Conservation (phyloP, 2,888 invertebrate genomes). For the Cryptops parisi region DNA sequence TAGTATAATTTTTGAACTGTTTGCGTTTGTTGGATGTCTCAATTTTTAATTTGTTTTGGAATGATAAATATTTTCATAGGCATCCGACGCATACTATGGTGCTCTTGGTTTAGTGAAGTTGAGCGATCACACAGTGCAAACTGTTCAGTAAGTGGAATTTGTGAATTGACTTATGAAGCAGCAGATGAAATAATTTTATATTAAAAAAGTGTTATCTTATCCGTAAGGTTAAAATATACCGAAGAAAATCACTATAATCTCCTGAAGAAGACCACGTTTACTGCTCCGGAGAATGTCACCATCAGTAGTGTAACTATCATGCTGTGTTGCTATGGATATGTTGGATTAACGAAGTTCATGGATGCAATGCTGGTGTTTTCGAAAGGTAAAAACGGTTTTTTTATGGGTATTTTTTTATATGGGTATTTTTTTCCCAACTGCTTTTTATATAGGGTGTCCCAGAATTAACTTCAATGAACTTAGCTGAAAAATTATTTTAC, state of each 20-base stretch:
- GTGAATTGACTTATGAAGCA: background rate
- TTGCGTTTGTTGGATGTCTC: no score
- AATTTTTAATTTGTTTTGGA: background rate
- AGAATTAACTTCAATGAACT: no score
- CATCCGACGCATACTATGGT: conserved; percentile 8
- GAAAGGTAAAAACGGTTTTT: no score
- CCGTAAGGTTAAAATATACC: background rate
- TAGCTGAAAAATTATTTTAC: no score
- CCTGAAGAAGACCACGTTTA: background rate
- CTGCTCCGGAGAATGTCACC: background rate
- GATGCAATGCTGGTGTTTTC: background rate
- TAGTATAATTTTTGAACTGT: no score
- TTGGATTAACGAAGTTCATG: conserved; percentile 2
- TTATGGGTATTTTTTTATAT: no score
- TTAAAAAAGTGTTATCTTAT: background rate
- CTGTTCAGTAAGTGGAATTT: background rate
- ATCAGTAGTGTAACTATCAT: conserved; percentile 4
- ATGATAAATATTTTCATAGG: background rate
- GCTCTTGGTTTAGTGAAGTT: conserved; percentile 6
- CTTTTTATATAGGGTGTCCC: no score
- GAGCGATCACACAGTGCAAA: background rate
- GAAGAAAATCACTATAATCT: background rate
- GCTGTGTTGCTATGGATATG: conserved; percentile 13
- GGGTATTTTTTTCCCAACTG: no score
- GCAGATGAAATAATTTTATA: background rate